Percentiles rank a stretch among this genome's conserved stretches.
phyloP scores from a whole-genome alignment of 2,797 vertebrate species.

The Dallia pectoralis region DNA sequence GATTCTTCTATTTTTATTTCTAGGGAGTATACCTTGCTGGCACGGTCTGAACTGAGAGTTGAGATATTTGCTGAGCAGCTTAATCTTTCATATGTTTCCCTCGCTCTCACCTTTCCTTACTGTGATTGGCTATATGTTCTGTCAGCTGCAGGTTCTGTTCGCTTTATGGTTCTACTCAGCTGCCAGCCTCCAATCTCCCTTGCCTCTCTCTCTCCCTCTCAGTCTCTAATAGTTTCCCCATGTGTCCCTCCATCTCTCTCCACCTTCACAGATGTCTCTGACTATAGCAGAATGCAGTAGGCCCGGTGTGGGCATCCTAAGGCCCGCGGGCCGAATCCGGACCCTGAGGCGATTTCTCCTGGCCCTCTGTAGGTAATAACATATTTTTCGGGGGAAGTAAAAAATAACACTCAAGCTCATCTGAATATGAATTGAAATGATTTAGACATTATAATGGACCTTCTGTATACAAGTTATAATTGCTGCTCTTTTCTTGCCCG shows the following conservation, averaged over 20 bases:
- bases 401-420: no score
- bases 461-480: no score
- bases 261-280: background rate
- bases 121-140: constrained; percentile 5
- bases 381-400: no score
- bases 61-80: background rate
- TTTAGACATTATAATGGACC: no score
- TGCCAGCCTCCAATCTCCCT: background rate
- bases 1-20: background rate
- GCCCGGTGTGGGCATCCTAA: no score
- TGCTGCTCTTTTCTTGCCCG: no score
- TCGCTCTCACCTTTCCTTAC: constrained; percentile 10
- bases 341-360: no score
- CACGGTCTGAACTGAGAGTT: background rate
- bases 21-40: background rate
- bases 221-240: background rate
- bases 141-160: background rate
- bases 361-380: no score
- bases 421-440: no score
- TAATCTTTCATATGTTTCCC: constrained; percentile 5
- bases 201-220: background rate
- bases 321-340: no score
- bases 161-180: background rate
- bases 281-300: background rate
- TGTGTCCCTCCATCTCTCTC: background rate